phyloP scores from a whole-genome alignment of 2,888 invertebrate genomes.

The Anthophora plumipes region DNA sequence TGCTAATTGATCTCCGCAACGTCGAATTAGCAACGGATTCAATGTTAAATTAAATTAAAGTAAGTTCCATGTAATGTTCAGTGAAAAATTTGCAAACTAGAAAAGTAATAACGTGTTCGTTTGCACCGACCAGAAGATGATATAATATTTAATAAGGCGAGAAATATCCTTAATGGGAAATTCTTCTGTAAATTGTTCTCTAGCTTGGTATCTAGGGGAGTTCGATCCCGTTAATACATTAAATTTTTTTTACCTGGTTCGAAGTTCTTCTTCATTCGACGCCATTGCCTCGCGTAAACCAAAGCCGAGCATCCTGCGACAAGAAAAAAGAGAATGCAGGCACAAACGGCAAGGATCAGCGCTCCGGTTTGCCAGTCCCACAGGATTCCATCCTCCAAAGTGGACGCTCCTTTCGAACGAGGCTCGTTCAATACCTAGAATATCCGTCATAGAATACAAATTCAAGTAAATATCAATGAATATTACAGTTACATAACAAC shows the following conservation, averaged over 20 bases:
- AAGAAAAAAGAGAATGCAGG: slow-evolving; percentile 92
- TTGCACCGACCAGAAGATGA: too few species aligned
- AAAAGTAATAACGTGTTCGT: too few species aligned
- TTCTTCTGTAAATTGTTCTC: too few species aligned
- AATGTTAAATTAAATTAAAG: too few species aligned
- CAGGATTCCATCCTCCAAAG: slow-evolving; percentile 84
- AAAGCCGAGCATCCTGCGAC: slow-evolving; percentile 91
- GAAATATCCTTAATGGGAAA: too few species aligned
- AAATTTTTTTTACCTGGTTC: slow-evolving; percentile 89
- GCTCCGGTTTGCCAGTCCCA: slow-evolving; percentile 92
- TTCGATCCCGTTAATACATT: neutral
- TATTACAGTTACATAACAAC: neutral
- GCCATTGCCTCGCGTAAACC: slow-evolving; percentile 92
- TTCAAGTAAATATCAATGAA: neutral
- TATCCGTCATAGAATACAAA: neutral
- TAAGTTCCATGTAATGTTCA: too few species aligned
- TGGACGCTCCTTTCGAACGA: slow-evolving; percentile 70
- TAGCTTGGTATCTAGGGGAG: too few species aligned
- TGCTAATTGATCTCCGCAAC: too few species aligned
- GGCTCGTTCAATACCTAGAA: slow-evolving; percentile 65
- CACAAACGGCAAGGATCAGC: slow-evolving; percentile 90
- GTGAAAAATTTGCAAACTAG: too few species aligned
- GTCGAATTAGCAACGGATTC: too few species aligned
- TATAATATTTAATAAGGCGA: too few species aligned
- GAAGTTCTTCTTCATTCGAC: slow-evolving; percentile 90